Conservation (phyloP, 2,113 vertebrate genomes). For the Xenus cinereus region DNA sequence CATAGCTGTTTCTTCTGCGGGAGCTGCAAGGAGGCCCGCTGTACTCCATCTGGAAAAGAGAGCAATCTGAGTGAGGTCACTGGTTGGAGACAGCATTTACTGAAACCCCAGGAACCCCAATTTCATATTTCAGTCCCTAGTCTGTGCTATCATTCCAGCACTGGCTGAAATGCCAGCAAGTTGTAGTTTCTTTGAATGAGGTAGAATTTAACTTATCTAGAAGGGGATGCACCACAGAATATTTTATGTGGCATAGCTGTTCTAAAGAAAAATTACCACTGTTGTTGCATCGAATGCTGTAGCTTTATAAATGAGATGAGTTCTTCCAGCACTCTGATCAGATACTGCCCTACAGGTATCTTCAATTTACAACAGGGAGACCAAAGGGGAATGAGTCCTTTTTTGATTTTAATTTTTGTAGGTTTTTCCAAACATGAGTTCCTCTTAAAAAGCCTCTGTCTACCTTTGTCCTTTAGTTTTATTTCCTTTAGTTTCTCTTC, state of each 20-base stretch:
- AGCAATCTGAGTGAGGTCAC: not conserved
- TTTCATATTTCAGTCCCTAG: not conserved
- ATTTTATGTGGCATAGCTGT: not conserved
- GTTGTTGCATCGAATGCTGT: not conserved
- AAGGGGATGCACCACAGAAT: not conserved
- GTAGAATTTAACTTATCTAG: not conserved
- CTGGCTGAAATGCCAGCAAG: not conserved
- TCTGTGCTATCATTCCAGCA: not conserved
- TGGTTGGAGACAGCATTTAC: not conserved
- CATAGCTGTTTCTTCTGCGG: constrained; percentile 82
- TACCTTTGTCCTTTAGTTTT: not conserved
- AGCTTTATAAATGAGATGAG: not conserved
- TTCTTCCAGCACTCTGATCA: not conserved
- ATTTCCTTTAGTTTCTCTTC: not conserved
- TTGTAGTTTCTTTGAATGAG: not conserved
- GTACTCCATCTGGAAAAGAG: constrained; percentile 86
- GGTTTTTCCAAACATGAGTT: not conserved
- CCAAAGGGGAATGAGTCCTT: not conserved
- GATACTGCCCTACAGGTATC: not conserved
- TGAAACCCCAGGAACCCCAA: not conserved
- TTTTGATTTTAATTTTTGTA: not conserved
- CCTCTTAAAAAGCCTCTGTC: not conserved
- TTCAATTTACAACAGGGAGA: not conserved
- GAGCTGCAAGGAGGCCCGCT: constrained; percentile 81
- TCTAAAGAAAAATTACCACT: not conserved